phyloP scores from a whole-genome alignment of 2,797 vertebrate genomes.

The Hydrocynus forskahlii region DNA sequence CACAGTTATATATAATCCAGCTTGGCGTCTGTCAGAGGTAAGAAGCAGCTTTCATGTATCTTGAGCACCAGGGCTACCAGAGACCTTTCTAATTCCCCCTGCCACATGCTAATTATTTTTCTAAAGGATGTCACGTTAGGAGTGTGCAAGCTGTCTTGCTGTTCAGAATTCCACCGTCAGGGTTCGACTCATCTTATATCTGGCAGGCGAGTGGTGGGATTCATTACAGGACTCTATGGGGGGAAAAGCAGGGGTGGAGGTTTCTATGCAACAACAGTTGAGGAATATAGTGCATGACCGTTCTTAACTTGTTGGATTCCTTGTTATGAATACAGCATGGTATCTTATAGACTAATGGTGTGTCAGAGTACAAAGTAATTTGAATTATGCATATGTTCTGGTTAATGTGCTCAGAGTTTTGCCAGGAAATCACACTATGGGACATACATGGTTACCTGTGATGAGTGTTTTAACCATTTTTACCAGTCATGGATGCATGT shows the following conservation, averaged over 20 bases:
- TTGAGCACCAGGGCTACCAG: neutral
- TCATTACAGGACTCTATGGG: slow-evolving; percentile 55
- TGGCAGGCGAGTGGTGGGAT: slow-evolving; percentile 59
- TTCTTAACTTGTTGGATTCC: neutral
- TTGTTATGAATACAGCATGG: neutral
- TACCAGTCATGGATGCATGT: neutral
- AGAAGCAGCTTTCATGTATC: slow-evolving; percentile 28
- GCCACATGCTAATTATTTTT: slow-evolving; percentile 72
- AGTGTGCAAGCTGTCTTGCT: slow-evolving; percentile 74
- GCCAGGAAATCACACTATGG: neutral
- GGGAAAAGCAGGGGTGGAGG: slow-evolving; percentile 13
- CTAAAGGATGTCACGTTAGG: slow-evolving; percentile 72
- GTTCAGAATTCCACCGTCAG: slow-evolving; percentile 67
- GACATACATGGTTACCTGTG: neutral
- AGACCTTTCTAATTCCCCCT: slow-evolving; percentile 29
- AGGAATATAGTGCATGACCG: slow-evolving; percentile 16
- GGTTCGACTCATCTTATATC: slow-evolving; percentile 61
- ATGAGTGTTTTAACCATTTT: too few species aligned
- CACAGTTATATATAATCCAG: slow-evolving; percentile 28
- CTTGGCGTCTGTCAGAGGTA: slow-evolving; percentile 14
- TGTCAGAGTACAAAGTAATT: neutral
- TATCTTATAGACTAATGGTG: neutral
- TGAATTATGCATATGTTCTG: neutral
- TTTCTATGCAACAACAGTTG: slow-evolving; percentile 20
- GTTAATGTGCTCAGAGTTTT: neutral